These are phyloP conservation scores for Bombus pascuorum DNA, from an alignment of 1,140 invertebrate genomes.

Conservation along the genomic window DNA sequence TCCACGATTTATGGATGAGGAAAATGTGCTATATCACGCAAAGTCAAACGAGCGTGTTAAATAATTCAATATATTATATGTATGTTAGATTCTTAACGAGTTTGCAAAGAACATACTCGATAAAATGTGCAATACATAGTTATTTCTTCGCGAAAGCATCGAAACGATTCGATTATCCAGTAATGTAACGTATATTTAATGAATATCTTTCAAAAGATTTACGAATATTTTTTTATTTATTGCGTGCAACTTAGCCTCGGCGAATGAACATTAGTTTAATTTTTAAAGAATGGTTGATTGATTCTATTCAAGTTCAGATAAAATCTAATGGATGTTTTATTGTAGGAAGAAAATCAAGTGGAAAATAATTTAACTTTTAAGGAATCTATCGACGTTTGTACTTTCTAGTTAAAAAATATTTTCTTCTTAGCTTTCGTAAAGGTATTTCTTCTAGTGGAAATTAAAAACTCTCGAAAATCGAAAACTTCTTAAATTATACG, in stretches of 20 bases:
- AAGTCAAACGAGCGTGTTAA: slow-evolving; percentile 3
- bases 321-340: neutral
- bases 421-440: no score
- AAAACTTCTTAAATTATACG: neutral
- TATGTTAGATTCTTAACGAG: slow-evolving; percentile 21
- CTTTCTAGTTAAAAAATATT: no score
- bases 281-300: no score
- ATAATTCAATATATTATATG: slow-evolving; percentile 23
- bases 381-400: neutral
- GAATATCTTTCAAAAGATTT: no score
- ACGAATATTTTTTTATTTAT: no score
- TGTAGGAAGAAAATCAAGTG: neutral
- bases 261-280: no score
- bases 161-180: no score
- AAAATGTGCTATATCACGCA: slow-evolving; percentile 11
- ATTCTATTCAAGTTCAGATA: no score
- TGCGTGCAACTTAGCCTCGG: no score
- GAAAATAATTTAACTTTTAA: neutral
- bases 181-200: no score
- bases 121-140: neutral
- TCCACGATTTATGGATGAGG: slow-evolving; percentile 19
- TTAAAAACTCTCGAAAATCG: neutral
- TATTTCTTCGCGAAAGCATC: no score
- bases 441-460: no score
- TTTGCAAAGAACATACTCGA: slow-evolving; percentile 1